Conservation (phyloP, 2,113 vertebrate species). For the Caranx melampygus region DNA sequence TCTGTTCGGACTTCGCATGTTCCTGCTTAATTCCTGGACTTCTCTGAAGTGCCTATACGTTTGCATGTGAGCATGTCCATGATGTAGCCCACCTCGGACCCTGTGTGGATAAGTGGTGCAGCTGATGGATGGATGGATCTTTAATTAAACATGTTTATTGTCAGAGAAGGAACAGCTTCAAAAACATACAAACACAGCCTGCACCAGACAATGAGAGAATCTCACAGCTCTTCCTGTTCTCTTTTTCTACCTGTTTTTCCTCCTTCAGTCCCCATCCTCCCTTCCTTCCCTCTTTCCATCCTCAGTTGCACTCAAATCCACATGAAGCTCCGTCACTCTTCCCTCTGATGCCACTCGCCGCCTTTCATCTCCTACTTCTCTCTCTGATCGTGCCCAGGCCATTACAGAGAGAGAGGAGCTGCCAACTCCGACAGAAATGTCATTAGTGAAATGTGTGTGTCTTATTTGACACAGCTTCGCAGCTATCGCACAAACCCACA, state of each 20-base stretch:
- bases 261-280: background rate
- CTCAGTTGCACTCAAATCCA: constrained; percentile 28
- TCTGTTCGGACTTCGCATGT: too few relatives aligned
- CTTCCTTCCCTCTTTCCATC: constrained; percentile 19
- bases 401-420: constrained; percentile 25
- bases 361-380: constrained; percentile 54
- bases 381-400: constrained; percentile 52
- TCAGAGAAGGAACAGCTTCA: too few relatives aligned
- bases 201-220: too few relatives aligned
- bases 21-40: too few relatives aligned
- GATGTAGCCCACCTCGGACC: too few relatives aligned
- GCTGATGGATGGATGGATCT: too few relatives aligned
- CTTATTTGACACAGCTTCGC: constrained; percentile 46
- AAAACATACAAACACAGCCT: too few relatives aligned
- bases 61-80: too few relatives aligned
- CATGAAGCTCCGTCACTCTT: constrained; percentile 23
- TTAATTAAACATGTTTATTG: too few relatives aligned
- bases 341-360: constrained; percentile 35
- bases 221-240: background rate
- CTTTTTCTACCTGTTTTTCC: too few relatives aligned
- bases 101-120: too few relatives aligned
- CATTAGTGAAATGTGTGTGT: constrained; percentile 48
- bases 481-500: constrained; percentile 33
- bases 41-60: too few relatives aligned
- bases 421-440: constrained; percentile 44